Conservation (phyloP, 2,113 vertebrate species). For the Coracopsis vasa region DNA sequence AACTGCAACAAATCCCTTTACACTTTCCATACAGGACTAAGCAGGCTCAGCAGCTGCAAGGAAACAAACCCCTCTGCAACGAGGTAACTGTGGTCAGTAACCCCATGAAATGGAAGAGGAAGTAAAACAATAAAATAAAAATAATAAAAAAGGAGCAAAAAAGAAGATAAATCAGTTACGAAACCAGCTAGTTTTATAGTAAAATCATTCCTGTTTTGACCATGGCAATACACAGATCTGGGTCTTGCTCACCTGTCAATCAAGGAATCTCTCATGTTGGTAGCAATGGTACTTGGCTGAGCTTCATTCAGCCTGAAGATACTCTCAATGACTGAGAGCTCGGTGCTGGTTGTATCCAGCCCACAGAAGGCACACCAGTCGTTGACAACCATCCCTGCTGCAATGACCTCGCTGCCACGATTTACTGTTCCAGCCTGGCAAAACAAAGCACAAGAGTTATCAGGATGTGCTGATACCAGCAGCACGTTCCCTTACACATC, state of each 20-base stretch:
- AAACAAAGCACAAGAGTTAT: not conserved
- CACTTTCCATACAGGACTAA: not conserved
- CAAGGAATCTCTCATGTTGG: constrained; percentile 94
- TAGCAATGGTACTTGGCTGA: constrained; percentile 91
- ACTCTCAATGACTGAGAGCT: constrained; percentile 96
- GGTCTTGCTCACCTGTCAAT: constrained; percentile 88
- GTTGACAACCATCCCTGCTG: constrained; percentile 94
- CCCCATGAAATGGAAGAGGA: not conserved
- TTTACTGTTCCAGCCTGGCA: constrained; percentile 93
- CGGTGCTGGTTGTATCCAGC: constrained; percentile 95
- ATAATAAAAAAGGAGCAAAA: not conserved
- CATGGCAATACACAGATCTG: not conserved
- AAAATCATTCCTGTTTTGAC: not conserved
- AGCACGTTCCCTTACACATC: rapidly evolving
- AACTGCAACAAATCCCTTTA: not conserved
- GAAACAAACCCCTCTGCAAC: not conserved
- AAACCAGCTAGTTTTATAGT: not conserved
- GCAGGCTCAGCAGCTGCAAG: not conserved
- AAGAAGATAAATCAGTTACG: not conserved
- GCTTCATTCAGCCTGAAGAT: constrained; percentile 90
- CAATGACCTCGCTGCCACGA: constrained; percentile 95
- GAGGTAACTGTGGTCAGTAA: not conserved
- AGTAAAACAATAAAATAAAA: not conserved
- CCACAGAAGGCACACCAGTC: constrained; percentile 98
- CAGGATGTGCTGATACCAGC: rapidly evolving